A percentile compares a stretch with the other conserved stretches of the same genome.
These are phyloP conservation scores for Cromileptes altivelis DNA, from an alignment of 2,113 vertebrate species.

Conservation along the genomic window DNA sequence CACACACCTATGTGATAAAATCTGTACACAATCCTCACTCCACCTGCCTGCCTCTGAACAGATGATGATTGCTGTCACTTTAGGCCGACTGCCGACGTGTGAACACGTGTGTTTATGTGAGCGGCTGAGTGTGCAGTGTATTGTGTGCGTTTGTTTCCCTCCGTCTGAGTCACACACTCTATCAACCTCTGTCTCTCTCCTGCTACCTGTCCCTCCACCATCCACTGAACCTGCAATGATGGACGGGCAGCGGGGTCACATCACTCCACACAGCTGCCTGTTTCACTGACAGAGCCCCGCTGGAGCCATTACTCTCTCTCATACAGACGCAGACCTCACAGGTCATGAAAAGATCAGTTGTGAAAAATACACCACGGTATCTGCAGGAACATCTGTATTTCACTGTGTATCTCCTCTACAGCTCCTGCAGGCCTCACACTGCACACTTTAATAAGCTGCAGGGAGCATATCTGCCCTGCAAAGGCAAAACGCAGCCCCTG, in stretches of 20 bases:
- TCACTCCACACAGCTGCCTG: constrained; percentile 43
- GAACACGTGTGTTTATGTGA: constrained; percentile 8
- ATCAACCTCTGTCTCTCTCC: constrained; percentile 32
- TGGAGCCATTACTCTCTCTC: constrained; percentile 39
- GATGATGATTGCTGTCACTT: constrained; percentile 53
- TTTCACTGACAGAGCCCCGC: constrained; percentile 16
- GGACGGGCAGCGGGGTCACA: constrained; percentile 48
- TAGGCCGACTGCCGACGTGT: not conserved
- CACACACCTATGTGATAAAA: constrained; percentile 15
- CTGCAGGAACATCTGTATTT: constrained; percentile 19
- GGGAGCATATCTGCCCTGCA: not conserved
- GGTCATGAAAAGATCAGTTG: constrained; percentile 1
- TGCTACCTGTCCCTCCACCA: constrained; percentile 40
- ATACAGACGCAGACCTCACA: constrained; percentile 13
- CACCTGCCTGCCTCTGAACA: constrained; percentile 32
- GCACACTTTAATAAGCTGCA: not conserved
- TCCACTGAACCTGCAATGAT: constrained; percentile 66
- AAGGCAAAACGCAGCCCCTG: no score
- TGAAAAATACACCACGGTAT: constrained; percentile 11
- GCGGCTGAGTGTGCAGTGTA: not conserved
- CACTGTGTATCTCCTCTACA: not conserved
- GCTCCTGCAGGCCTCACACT: not conserved
- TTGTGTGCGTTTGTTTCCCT: not conserved
- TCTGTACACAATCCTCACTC: constrained; percentile 25
- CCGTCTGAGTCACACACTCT: constrained; percentile 51